Percentiles rank a stretch among this genome's conserved stretches.
These are phyloP conservation scores for Pseudochaenichthys georgianus DNA, from an alignment of 2,797 vertebrate genomes.

Conservation along the genomic window DNA sequence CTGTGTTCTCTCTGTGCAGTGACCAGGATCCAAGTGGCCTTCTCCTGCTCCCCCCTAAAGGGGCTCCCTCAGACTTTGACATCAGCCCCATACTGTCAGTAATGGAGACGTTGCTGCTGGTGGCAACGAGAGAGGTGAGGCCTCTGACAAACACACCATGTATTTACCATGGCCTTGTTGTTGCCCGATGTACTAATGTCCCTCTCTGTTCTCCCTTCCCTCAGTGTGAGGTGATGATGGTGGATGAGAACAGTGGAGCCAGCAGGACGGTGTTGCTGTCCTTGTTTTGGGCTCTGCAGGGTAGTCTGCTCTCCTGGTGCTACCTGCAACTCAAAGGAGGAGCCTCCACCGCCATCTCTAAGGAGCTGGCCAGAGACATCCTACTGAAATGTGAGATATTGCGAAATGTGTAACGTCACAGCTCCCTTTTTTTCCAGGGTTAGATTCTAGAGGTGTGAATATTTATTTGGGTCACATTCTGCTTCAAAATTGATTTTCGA, in stretches of 20 bases:
- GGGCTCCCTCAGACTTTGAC: slow-evolving; percentile 86
- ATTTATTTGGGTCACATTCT: too few relatives aligned
- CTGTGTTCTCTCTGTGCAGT: slow-evolving; percentile 73
- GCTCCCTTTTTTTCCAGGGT: not conserved
- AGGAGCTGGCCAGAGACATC: slow-evolving; percentile 88
- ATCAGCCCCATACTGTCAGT: slow-evolving; percentile 89
- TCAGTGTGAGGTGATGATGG: slow-evolving; percentile 94
- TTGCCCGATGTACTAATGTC: not conserved
- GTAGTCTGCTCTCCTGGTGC: slow-evolving; percentile 96
- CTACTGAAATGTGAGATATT: slow-evolving; percentile 90
- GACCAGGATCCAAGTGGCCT: slow-evolving; percentile 95
- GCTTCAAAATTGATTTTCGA: too few relatives aligned
- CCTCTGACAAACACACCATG: not conserved
- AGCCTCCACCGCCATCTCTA: slow-evolving; percentile 69
- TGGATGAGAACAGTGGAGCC: slow-evolving; percentile 82
- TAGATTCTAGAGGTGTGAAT: not conserved
- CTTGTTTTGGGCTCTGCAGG: slow-evolving; percentile 97
- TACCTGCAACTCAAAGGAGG: slow-evolving; percentile 94
- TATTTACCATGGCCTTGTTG: not conserved
- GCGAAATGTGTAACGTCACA: not conserved
- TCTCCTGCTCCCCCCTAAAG: slow-evolving; percentile 92
- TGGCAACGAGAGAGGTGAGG: slow-evolving; percentile 92
- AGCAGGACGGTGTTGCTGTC: slow-evolving; percentile 90
- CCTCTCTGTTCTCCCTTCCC: not conserved
- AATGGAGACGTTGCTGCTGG: slow-evolving; percentile 92